phyloP scores from a whole-genome alignment of 2,888 invertebrate species.

The Cenopis cana region DNA sequence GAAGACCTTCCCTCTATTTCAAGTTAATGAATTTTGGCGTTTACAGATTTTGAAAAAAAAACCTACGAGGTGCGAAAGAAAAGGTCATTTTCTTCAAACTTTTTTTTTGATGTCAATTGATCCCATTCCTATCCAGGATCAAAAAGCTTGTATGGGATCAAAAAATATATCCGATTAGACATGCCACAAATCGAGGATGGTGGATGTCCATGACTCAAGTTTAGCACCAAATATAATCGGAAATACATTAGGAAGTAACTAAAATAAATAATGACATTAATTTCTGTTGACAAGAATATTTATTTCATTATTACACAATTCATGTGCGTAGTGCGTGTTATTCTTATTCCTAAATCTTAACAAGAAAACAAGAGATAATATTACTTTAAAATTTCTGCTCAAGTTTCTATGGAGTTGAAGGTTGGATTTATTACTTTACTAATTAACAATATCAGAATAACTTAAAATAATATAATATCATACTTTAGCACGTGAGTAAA shows the following conservation, averaged over 20 bases:
- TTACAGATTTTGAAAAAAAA: no score
- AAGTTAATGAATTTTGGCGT: no score
- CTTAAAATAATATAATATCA: constrained; percentile 45
- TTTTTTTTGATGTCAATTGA: no score
- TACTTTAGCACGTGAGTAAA: constrained; percentile 31
- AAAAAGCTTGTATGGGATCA: no score
- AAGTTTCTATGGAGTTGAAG: constrained; percentile 32
- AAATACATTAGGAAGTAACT: neutral
- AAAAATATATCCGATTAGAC: no score
- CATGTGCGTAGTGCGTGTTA: constrained; percentile 24
- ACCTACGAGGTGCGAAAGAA: no score
- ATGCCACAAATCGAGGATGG: no score
- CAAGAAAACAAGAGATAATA: constrained; percentile 11
- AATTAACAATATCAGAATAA: constrained; percentile 17
- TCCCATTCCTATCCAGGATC: no score
- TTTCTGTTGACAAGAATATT: constrained; percentile 16
- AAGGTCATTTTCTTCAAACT: no score
- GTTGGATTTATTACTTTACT: neutral
- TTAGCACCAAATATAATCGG: neutral
- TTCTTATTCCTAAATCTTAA: constrained; percentile 7
- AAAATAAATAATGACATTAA: neutral
- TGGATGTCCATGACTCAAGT: neutral
- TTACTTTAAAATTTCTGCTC: constrained; percentile 51
- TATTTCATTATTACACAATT: constrained; percentile 37
- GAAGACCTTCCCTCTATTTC: no score